These are phyloP conservation scores for Notiomystis cincta DNA, from an alignment of 2,113 vertebrate genomes.

Conservation along the genomic window DNA sequence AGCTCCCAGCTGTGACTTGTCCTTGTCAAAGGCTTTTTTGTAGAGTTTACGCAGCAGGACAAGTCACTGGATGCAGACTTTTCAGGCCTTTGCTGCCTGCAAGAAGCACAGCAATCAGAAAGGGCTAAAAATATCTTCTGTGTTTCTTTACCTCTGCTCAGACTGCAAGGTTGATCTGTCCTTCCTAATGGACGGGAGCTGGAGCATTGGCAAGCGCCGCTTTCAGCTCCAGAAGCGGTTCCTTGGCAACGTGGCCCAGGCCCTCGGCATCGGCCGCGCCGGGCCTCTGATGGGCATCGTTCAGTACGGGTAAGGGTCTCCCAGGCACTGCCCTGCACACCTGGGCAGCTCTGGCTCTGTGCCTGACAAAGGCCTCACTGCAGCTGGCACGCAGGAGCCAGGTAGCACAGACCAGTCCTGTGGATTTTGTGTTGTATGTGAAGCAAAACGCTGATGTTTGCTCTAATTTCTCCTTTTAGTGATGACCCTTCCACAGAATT, in stretches of 20 bases:
- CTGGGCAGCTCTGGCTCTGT: background rate
- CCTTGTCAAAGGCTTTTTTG: background rate
- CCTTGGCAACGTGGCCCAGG: slow-evolving; percentile 81
- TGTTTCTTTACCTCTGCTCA: slow-evolving; percentile 47
- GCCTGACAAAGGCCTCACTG: background rate
- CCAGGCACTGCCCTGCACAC: background rate
- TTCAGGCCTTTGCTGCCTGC: background rate
- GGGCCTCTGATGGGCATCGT: slow-evolving; percentile 94
- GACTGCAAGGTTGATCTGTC: slow-evolving; percentile 91
- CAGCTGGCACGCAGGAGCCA: background rate
- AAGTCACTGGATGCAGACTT: background rate
- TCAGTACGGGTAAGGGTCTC: slow-evolving; percentile 86
- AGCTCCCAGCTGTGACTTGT: background rate
- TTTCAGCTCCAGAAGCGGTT: slow-evolving; percentile 96
- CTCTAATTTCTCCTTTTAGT: slow-evolving; percentile 68
- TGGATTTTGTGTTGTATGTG: background rate
- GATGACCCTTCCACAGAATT: slow-evolving; percentile 89
- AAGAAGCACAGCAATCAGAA: background rate
- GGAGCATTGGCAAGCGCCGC: slow-evolving; percentile 92
- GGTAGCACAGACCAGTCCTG: background rate
- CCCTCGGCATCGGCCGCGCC: slow-evolving; percentile 79
- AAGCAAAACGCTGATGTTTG: background rate
- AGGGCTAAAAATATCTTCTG: background rate
- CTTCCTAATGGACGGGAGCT: slow-evolving; percentile 93
- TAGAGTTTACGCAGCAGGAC: background rate